These are phyloP conservation scores for Leptinotarsa tumamoca DNA, from an alignment of 2,888 invertebrate genomes.

Conservation along the genomic window DNA sequence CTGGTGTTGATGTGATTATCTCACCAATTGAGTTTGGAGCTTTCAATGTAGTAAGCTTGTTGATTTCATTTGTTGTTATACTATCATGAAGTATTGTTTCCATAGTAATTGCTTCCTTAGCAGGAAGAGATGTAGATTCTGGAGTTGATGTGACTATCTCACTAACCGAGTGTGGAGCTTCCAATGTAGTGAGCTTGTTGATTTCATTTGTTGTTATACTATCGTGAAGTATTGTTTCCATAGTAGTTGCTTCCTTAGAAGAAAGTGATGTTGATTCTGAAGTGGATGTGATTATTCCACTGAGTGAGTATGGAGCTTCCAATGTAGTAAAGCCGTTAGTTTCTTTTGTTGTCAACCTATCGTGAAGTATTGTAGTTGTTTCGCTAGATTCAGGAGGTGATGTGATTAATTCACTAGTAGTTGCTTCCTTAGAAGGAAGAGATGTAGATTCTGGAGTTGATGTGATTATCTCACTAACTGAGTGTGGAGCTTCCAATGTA, in stretches of 20 bases:
- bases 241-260: background rate
- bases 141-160: background rate
- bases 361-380: background rate
- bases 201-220: background rate
- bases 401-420: background rate
- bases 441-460: background rate
- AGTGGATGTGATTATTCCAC: background rate
- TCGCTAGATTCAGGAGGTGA: no score
- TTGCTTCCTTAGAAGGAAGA: background rate
- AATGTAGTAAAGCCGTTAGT: background rate
- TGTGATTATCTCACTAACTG: background rate
- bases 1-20: background rate
- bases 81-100: background rate
- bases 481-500: background rate
- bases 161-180: background rate
- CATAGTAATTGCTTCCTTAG: background rate
- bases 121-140: background rate
- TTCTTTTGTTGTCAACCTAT: background rate
- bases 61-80: background rate
- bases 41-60: background rate
- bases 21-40: background rate
- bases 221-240: background rate
- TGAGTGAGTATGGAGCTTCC: background rate
- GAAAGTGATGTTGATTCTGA: background rate
- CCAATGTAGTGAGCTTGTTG: background rate